phyloP scores from a whole-genome alignment of 1,140 invertebrate genomes.

The Zophobas atratus region DNA sequence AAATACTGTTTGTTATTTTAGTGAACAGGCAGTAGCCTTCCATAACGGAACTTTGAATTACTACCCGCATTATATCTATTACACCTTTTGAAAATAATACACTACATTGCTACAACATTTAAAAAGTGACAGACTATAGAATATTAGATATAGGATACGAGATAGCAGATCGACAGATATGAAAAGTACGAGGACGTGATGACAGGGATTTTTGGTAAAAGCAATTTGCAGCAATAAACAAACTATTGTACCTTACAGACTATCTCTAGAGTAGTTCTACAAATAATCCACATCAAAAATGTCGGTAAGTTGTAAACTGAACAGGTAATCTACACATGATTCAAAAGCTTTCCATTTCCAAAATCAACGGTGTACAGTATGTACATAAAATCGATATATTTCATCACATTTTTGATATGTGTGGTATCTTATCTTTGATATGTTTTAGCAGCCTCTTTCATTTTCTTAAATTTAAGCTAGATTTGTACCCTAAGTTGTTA shows the following conservation, averaged over 20 bases:
- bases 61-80: conserved; percentile 37
- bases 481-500: conserved; percentile 40
- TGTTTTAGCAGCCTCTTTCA: conserved; percentile 43
- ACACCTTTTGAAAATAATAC: conserved; percentile 39
- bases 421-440: conserved; percentile 41
- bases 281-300: conserved; percentile 41
- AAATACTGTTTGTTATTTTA: conserved; percentile 38
- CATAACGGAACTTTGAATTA: conserved; percentile 1
- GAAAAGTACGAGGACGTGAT: conserved; percentile 38
- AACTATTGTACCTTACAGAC: background rate
- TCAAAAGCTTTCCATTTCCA: conserved; percentile 13
- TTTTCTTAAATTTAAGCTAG: conserved; percentile 26
- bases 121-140: conserved; percentile 56
- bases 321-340: conserved; percentile 1
- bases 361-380: conserved; percentile 19
- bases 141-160: conserved; percentile 52
- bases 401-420: conserved; percentile 51
- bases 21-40: conserved; percentile 10
- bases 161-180: conserved; percentile 55
- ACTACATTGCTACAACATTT: conserved; percentile 54
- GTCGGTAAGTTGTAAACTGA: conserved; percentile 2
- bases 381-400: conserved; percentile 32
- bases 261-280: conserved; percentile 9
- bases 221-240: conserved; percentile 23
- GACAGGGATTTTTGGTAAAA: conserved; percentile 23